A percentile compares a stretch with the other conserved stretches of the same genome.
Evolutionary conservation across 1,140 invertebrate genomes (phyloP).

Genomic region (Drosophila ambigua): DNA sequence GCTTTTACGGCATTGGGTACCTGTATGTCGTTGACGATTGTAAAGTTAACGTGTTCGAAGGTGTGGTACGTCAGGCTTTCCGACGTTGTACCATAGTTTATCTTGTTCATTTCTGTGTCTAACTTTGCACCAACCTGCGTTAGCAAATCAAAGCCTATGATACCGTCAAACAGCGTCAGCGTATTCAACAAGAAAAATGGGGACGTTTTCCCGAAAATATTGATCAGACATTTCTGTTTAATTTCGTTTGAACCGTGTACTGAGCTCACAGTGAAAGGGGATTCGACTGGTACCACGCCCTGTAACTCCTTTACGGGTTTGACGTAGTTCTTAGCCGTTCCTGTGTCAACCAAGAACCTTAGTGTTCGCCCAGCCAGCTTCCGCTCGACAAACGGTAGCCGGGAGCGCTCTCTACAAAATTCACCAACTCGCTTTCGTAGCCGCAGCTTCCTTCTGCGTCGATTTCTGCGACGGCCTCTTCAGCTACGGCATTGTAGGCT

Average conservation of each 20-base stretch:
- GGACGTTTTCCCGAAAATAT: neutral
- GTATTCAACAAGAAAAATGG: neutral
- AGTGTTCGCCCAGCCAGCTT: slow-evolving; percentile 14
- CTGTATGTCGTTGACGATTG: neutral
- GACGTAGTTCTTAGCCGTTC: slow-evolving; percentile 18
- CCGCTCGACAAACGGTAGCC: slow-evolving; percentile 10
- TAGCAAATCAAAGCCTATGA: no score
- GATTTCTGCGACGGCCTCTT: no score
- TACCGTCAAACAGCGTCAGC: no score
- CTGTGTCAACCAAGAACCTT: slow-evolving; percentile 20
- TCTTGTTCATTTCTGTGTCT: no score
- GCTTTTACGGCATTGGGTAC: no score
- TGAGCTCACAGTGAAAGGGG: slow-evolving; percentile 12
- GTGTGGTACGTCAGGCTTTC: no score
- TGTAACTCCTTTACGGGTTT: slow-evolving; percentile 6
- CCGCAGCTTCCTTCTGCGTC: no score
- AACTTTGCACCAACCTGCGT: no score
- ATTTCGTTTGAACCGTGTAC: slow-evolving; percentile 4
- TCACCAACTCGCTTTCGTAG: no score
- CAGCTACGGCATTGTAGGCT: no score
- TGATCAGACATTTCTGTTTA: slow-evolving; percentile 5
- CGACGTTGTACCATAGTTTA: no score
- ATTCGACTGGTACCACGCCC: neutral
- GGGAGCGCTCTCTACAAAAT: slow-evolving; percentile 31
- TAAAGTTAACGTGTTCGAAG: neutral